Evolutionary conservation across 1,140 invertebrate species (phyloP), one percentile per base, ranked within the genome.

Genomic region (Protaetia brevitarsis): DNA sequence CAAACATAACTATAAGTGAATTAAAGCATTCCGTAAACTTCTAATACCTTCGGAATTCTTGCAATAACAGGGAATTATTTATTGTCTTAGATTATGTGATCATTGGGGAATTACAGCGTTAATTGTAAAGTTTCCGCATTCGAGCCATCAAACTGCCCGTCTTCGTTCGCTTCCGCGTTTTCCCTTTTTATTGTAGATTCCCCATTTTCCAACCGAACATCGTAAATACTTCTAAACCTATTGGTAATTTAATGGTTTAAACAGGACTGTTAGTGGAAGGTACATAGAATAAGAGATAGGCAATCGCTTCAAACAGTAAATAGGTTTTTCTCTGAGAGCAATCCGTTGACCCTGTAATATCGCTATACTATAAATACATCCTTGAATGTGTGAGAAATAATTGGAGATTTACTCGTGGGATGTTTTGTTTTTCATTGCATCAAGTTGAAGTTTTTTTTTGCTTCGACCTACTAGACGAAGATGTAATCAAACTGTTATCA

Each of bases 11-110:
- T 51, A 51, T 26, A 23, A 51, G 41, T 51, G 41, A 51, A 51
- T 51, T 51, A 51, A 51, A 51, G 26, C 41, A 51, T 51, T 51
- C 41, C 41, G 41, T 23, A 8, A 51, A 51, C 41, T 23, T 51
- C 41, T 51, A 51, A 51, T 51, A 51, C 19, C 41, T 16, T 51
- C 41, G 41, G 41, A 51, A 51, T 51, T 51, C 41, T 10, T 23
- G 41, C 41, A 51, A 51, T 51, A 51, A 51, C 41, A 6, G 41
- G 4, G 41, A 51, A 51, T 51, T 51, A 51, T 51, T 51, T 51
- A 51, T 51, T 51, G 41, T 51, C 41, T 23, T 23, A 19, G 41
- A 51, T 51, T 51, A 51, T 51, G 41, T 51, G 41, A 51, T 51
- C 41, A 19, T 21, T 51, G 19, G 19, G 19, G 41, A 51, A 51